A percentile compares a stretch with the other conserved stretches of the same genome.
Conservation (phyloP, 2,888 invertebrate genomes). For the Didymodactylos carnosus region DNA sequence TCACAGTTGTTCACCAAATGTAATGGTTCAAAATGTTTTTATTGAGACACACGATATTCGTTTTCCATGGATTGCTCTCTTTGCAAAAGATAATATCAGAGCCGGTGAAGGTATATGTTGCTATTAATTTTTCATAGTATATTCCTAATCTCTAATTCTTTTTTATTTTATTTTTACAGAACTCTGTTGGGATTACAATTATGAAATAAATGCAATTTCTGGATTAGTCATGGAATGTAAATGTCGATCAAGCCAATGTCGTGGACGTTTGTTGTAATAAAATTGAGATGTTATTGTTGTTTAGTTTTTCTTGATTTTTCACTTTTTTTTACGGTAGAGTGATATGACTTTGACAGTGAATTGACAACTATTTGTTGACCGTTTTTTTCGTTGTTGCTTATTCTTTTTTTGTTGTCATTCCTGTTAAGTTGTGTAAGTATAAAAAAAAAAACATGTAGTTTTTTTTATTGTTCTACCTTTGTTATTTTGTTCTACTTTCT, state of each 20-base stretch:
- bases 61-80: slow-evolving; percentile 78
- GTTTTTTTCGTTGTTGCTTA: too few species aligned
- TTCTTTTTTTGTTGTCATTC: too few species aligned
- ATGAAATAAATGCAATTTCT: slow-evolving; percentile 90
- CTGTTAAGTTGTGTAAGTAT: too few species aligned
- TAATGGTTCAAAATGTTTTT: slow-evolving; percentile 69
- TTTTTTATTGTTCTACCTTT: too few species aligned
- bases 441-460: too few species aligned
- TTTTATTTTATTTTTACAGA: slow-evolving; percentile 39
- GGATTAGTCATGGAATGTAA: slow-evolving; percentile 9
- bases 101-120: slow-evolving; percentile 46
- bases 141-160: not conserved
- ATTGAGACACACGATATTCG: slow-evolving; percentile 37
- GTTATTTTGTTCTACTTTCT: too few species aligned
- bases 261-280: not conserved
- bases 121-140: not conserved
- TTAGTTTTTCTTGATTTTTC: too few species aligned
- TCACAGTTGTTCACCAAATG: slow-evolving; percentile 97
- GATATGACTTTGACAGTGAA: too few species aligned
- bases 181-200: slow-evolving; percentile 94
- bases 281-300: too few species aligned
- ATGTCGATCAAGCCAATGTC: slow-evolving; percentile 12
- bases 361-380: too few species aligned
- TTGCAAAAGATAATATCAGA: slow-evolving; percentile 59
- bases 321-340: too few species aligned